Base-by-base conservation (phyloP, 1,140 invertebrate species). In the Mesaphorura yosii region DNA sequence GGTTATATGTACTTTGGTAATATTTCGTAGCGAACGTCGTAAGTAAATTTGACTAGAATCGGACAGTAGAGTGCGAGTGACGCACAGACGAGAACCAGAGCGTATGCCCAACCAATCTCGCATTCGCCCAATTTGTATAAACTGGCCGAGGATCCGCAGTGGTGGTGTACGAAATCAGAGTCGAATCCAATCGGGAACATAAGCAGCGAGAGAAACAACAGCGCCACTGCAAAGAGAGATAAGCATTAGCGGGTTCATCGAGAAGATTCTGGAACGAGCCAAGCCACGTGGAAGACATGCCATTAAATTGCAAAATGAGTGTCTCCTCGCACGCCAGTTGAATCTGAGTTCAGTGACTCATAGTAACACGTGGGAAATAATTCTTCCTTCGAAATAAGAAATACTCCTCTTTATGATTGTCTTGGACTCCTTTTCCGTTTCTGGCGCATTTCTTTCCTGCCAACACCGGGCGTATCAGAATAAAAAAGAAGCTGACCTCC, bases 31-130 rank as follows among this genome's bases (percentile, higher is more conserved):
- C 48, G 52, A 38, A 59, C 46, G 37, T 59, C 58, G 28, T 52
- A 48, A 14, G 59, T 62, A n/a, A 68, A 64, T 38, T 60, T 63
- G 54, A 66, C 66, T 17, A 73, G 64, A 38, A 71, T 63, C 2
- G 71, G 71, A 54, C 69, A 70, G 54, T 72, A 72, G 44, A 71
- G 64, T 1, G 69, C 64, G 20, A 73, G 52, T 6, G 68, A 64
- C 6, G 69, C 67, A 45, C 66, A 66, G 47, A 71, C 66, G n/a
- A 72, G 66, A 15, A 68, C 68, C 47, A 73, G 59, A 58, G 70
- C 65, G 59, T 72, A 72, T 26, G 67, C 67, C 68, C 71, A 73
- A 15, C 72, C 72, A n/a, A 72, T 53, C 44, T 68, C 62, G 59
- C 72, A 73, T 25, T 65, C 59, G 3, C 67, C 69, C 2, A 65